phyloP scores from a whole-genome alignment of 2,888 invertebrate genomes.

The Dryomyza anilis region DNA sequence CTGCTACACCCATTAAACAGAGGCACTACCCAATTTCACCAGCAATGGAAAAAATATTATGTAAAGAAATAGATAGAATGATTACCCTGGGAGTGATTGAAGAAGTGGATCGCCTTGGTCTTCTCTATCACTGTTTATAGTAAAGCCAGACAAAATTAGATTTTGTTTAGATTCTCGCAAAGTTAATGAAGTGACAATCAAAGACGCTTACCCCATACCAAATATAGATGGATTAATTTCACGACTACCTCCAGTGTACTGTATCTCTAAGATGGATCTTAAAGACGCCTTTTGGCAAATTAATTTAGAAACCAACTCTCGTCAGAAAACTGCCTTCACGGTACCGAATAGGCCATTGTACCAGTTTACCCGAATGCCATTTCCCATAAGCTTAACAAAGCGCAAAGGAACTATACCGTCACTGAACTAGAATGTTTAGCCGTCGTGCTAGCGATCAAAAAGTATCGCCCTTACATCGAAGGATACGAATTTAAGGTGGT shows the following conservation, averaged over 20 bases:
- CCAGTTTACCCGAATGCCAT: neutral
- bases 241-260: neutral
- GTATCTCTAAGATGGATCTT: neutral
- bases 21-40: neutral
- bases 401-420: neutral
- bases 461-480: conserved; percentile 3
- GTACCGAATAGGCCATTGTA: neutral
- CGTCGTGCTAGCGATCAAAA: neutral
- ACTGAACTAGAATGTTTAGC: neutral
- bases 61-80: neutral
- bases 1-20: neutral
- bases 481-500: neutral
- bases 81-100: neutral
- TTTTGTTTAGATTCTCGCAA: neutral
- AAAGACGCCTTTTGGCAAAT: conserved; percentile 17
- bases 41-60: neutral
- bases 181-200: conserved; percentile 10
- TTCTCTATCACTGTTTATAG: neutral
- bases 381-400: neutral
- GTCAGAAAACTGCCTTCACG: conserved; percentile 1
- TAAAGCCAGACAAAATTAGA: conserved; percentile 3
- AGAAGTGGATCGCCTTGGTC: conserved; percentile 1
- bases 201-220: conserved; percentile 12
- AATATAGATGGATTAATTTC: neutral
- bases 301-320: neutral